A percentile compares a stretch with the other conserved stretches of the same genome.
These are phyloP conservation scores for Syngnathus typhle DNA, from an alignment of 2,113 vertebrate species.

Conservation along the genomic window DNA sequence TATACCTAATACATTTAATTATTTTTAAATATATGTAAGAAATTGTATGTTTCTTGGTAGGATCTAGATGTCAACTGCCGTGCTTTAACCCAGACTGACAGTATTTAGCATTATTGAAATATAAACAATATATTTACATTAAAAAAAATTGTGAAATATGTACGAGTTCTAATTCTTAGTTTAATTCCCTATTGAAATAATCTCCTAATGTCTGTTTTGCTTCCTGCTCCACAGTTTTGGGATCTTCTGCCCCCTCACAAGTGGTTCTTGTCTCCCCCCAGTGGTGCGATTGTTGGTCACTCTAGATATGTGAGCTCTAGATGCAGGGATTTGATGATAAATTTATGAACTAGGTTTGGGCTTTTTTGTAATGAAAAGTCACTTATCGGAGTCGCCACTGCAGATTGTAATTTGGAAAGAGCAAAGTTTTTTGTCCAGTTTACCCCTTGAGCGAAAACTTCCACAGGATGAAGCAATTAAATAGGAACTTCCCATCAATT, in stretches of 20 bases:
- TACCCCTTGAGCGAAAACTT: conserved; percentile 41
- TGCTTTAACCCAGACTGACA: not conserved
- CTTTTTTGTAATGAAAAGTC: conserved; percentile 31
- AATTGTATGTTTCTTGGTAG: conserved; percentile 8
- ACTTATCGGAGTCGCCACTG: conserved; percentile 20
- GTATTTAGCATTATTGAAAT: not conserved
- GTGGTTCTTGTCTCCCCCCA: conserved; percentile 56
- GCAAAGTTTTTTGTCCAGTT: conserved; percentile 20
- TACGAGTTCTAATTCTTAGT: not conserved
- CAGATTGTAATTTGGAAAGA: conserved; percentile 27
- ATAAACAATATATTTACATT: not conserved
- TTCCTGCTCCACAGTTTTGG: not conserved
- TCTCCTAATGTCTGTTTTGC: not conserved
- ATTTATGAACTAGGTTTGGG: conserved; percentile 16
- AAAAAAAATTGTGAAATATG: not conserved
- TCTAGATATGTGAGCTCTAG: not conserved
- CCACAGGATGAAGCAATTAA: conserved; percentile 42
- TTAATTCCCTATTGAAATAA: not conserved
- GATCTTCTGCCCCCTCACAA: not conserved
- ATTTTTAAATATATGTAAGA: too few relatives aligned
- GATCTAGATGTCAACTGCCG: conserved; percentile 30
- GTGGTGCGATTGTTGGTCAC: conserved; percentile 25
- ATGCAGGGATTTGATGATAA: conserved; percentile 16
- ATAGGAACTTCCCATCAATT: conserved; percentile 24
- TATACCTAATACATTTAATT: too few relatives aligned